These are phyloP conservation scores for Silurus asotus DNA, from an alignment of 2,113 vertebrate genomes.

Conservation along the genomic window DNA sequence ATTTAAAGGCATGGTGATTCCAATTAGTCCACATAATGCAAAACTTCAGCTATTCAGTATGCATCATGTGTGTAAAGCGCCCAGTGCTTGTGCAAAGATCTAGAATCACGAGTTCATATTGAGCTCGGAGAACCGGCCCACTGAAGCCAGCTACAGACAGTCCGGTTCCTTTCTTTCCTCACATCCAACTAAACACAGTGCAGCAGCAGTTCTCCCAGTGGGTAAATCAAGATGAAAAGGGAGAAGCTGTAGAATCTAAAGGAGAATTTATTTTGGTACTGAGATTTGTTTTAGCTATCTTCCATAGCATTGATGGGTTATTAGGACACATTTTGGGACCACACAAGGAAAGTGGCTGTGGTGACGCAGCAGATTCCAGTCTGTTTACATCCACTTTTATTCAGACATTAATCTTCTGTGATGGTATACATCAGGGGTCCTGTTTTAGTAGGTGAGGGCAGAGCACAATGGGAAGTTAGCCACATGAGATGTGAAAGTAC, in stretches of 20 bases:
- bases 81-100: constrained; percentile 23
- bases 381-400: constrained; percentile 18
- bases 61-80: constrained; percentile 22
- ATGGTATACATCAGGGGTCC: background rate
- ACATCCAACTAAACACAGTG: background rate
- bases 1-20: constrained; percentile 48
- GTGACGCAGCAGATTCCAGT: constrained; percentile 12
- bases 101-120: background rate
- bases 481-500: constrained; percentile 35
- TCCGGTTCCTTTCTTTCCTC: constrained; percentile 11
- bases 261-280: background rate
- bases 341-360: background rate
- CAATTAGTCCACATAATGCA: constrained; percentile 20
- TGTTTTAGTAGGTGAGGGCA: constrained; percentile 29
- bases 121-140: constrained; percentile 27
- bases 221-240: background rate
- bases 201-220: background rate
- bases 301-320: background rate
- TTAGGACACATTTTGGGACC: constrained; percentile 22
- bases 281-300: constrained; percentile 9
- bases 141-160: constrained; percentile 45
- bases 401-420: constrained; percentile 25
- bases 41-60: constrained; percentile 25
- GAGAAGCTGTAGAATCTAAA: constrained; percentile 32
- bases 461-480: constrained; percentile 55